Evolutionary conservation across 2,113 vertebrate genomes (phyloP).

Genomic region (Ranitomeya imitator): DNA sequence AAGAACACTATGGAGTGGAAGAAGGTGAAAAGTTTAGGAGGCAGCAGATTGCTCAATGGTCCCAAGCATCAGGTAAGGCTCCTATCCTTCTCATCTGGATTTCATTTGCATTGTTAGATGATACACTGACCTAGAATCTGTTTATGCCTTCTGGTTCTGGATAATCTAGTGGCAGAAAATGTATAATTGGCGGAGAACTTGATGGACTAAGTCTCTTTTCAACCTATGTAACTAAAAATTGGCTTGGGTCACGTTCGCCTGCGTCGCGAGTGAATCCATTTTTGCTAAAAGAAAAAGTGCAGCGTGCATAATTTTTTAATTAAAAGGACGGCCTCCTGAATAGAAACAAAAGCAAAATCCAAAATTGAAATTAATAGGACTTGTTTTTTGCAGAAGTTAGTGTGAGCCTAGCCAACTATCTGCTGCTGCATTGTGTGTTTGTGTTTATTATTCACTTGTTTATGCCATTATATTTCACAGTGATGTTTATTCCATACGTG

Average conservation of each 20-base stretch:
- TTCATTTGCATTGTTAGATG: not conserved
- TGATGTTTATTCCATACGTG: not conserved
- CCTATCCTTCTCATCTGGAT: not conserved
- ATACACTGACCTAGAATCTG: not conserved
- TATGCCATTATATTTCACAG: not conserved
- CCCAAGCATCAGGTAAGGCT: constrained; percentile 69
- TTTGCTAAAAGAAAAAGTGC: too few species aligned
- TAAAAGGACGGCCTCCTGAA: too few species aligned
- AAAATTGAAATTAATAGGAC: too few species aligned
- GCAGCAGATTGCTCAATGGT: constrained; percentile 62
- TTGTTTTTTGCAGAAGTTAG: too few species aligned
- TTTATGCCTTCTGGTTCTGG: not conserved
- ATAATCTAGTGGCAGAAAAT: too few species aligned
- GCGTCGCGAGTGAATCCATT: too few species aligned
- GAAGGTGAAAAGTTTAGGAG: constrained; percentile 61
- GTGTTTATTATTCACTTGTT: not conserved
- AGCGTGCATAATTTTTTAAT: too few species aligned
- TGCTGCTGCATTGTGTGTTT: not conserved
- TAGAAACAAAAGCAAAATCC: too few species aligned
- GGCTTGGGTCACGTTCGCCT: too few species aligned
- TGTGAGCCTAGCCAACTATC: not conserved
- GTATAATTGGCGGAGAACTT: too few species aligned
- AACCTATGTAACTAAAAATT: too few species aligned
- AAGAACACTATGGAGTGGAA: constrained; percentile 67
- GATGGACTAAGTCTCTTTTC: too few species aligned